A percentile compares a stretch with the other conserved stretches of the same genome.
phyloP scores from a whole-genome alignment of 2,797 vertebrate genomes.

The Pipistrellus kuhlii region DNA sequence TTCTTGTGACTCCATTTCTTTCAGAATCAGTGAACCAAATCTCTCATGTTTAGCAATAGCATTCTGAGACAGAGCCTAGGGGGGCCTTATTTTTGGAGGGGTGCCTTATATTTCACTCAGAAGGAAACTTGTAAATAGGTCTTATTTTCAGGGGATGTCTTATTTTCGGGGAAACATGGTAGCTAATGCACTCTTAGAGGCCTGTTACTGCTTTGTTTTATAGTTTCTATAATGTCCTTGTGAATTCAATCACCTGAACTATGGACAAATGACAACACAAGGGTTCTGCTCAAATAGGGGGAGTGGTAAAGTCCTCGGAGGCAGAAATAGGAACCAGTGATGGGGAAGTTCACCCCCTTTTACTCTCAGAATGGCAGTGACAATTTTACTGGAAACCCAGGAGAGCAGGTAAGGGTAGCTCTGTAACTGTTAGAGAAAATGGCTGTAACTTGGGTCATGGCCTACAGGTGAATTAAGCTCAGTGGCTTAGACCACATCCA shows the following conservation, averaged over 20 bases:
- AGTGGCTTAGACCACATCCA: not conserved
- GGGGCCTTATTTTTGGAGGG: no score
- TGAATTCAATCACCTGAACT: not conserved
- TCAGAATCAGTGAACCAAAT: no score
- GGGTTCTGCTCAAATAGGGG: not conserved
- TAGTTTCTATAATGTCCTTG: not conserved
- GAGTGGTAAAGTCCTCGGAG: not conserved
- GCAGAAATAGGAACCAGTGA: not conserved
- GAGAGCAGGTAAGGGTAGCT: not conserved
- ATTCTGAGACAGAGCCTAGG: no score
- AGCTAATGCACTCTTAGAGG: not conserved
- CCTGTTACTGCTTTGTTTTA: not conserved
- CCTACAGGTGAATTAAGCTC: not conserved
- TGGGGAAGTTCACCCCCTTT: conserved; percentile 5
- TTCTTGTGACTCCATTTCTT: no score
- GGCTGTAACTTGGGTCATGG: not conserved
- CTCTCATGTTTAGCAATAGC: no score
- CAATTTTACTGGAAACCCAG: conserved; percentile 13
- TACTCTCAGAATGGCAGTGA: not conserved
- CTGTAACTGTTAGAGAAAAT: not conserved
- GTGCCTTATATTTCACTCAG: no score
- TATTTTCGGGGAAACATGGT: no score
- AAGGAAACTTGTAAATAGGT: no score
- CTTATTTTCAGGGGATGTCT: no score
- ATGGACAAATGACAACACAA: not conserved